Evolutionary conservation across 2,797 vertebrate species (phyloP), one percentile per base, ranked within the genome.

Genomic region (Merluccius polli): DNA sequence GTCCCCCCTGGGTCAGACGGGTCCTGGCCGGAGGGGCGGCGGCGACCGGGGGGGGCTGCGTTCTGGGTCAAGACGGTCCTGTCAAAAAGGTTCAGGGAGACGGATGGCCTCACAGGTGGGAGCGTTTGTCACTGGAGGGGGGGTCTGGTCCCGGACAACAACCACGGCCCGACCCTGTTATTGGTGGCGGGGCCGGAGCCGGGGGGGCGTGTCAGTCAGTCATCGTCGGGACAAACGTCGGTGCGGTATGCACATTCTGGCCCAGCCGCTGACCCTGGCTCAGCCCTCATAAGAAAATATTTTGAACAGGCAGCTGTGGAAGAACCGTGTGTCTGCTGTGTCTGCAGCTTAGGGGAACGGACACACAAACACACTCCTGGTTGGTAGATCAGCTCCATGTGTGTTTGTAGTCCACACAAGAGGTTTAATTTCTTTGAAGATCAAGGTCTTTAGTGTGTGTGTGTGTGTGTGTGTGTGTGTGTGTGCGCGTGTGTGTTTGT

Each of bases 191-290:
- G 52, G 81, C 86, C 75, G 31, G 1, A 11, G 80, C 69, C 70
- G 18, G 78, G 77, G 71, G 72, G 77, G 77, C 70, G 38, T 11
- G 15, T 59, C n/a, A n/a, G 83, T 87, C 87, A 84, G 81, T 91
- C 87, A 85, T 29, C 73, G 3, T 32, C 10, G 75, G 81, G 87
- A 87, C 87, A 84, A 85, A 85, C 84, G 35, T 87, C 85, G 85
- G 87, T 87, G 83, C 89, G 90, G 89, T 89, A 89, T 90, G 86
- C 80, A 79, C 85, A 87, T 89, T 84, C 82, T 88, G 82, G 73
- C 70, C 70, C 77, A 70, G 76, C 38, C 78, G 15, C 77, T 84
- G 82, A 89, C 85, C 85, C 86, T 76, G 82, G 72, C 71, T 87
- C 83, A 70, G 65, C 74, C 78, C 79, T 84, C 76, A 7, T 32